Conservation (phyloP, 2,888 invertebrate genomes). For the Hedya salicella region DNA sequence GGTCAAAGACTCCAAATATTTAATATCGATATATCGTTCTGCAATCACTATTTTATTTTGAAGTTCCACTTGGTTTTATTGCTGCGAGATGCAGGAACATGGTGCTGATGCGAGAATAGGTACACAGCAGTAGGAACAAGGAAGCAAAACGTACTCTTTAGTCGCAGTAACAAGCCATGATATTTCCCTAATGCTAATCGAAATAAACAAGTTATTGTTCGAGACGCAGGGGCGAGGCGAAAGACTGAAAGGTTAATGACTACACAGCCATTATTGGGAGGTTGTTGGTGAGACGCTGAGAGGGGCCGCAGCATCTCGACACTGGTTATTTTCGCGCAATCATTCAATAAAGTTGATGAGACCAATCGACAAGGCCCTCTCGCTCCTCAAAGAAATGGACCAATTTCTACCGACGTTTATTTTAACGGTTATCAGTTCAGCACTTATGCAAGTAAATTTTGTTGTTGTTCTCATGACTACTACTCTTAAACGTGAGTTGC, state of each 20-base stretch:
- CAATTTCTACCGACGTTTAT: constrained; percentile 56
- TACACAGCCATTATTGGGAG: constrained; percentile 65
- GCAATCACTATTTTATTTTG: too few species aligned
- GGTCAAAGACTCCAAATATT: too few species aligned
- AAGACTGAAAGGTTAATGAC: constrained; percentile 71
- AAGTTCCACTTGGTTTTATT: too few species aligned
- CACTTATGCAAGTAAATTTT: constrained; percentile 32
- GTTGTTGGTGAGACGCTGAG: constrained; percentile 61
- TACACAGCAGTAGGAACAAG: too few species aligned
- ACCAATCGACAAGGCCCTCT: constrained; percentile 81
- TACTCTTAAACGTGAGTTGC: background rate
- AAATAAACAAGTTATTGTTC: constrained; percentile 49
- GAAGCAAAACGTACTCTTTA: background rate
- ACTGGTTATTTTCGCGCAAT: constrained; percentile 81
- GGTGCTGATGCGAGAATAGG: too few species aligned
- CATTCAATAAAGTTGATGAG: constrained; percentile 83
- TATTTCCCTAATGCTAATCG: constrained; percentile 43
- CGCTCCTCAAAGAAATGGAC: constrained; percentile 77
- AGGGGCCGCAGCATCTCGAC: constrained; percentile 73
- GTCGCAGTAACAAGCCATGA: constrained; percentile 17
- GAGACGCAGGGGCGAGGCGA: constrained; percentile 49
- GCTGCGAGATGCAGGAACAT: too few species aligned
- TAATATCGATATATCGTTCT: too few species aligned
- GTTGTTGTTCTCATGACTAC: background rate
- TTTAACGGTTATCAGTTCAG: constrained; percentile 36